A percentile compares a stretch with the other conserved stretches of the same genome.
phyloP scores from a whole-genome alignment of 2,113 vertebrate species.

The Colaptes auratus region DNA sequence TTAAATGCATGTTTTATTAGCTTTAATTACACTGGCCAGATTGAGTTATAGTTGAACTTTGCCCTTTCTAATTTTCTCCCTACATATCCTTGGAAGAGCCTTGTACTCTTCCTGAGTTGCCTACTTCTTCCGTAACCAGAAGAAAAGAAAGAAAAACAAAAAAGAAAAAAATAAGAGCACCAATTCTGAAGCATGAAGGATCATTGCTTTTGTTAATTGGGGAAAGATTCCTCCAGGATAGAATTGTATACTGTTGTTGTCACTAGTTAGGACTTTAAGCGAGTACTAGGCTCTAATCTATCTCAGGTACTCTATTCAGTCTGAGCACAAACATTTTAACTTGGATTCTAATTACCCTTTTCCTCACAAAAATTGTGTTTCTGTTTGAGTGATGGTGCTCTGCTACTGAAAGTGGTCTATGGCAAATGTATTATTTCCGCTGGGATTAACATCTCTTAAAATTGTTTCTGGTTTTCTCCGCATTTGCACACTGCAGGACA shows the following conservation, averaged over 20 bases:
- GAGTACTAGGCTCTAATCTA: background rate
- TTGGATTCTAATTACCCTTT: background rate
- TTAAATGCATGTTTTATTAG: too few species aligned
- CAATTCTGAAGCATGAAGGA: background rate
- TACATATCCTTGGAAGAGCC: too few species aligned
- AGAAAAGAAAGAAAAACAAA: background rate
- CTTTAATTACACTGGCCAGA: too few species aligned
- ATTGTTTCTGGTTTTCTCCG: background rate
- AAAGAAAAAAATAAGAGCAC: background rate
- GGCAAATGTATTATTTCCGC: background rate
- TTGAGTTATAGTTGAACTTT: too few species aligned
- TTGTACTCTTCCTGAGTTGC: too few species aligned
- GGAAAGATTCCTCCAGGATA: background rate
- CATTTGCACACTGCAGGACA: background rate
- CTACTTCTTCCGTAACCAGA: too few species aligned
- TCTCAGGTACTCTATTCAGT: background rate
- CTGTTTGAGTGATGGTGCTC: background rate
- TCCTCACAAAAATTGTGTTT: background rate
- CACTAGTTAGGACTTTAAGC: conserved; percentile 29
- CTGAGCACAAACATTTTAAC: conserved; percentile 6
- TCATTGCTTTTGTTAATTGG: conserved; percentile 27
- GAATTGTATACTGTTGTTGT: background rate
- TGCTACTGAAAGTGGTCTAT: background rate
- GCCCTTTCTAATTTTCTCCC: too few species aligned
- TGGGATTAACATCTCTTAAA: background rate